Conservation (phyloP, 35 echinoderm and acorn worm genomes). For the Heliocidaris erythrogramma region DNA sequence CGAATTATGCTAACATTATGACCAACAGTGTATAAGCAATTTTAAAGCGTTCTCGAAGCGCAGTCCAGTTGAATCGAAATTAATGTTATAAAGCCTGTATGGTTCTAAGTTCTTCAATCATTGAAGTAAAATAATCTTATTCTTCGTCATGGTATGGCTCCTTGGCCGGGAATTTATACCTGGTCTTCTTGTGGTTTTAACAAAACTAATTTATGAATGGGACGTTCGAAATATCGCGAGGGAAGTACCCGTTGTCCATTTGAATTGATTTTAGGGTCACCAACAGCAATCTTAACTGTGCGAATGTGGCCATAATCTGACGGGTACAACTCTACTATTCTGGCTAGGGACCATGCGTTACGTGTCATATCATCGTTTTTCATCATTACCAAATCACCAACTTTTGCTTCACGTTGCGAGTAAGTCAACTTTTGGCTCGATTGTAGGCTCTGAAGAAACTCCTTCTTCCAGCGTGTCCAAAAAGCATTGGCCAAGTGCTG, state of each 20-base stretch:
- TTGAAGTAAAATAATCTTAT: background rate
- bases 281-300: slow-evolving; percentile 48
- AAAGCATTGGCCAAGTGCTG: slow-evolving; percentile 74
- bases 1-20: too few relatives aligned
- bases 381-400: slow-evolving; percentile 54
- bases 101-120: background rate
- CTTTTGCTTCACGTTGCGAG: slow-evolving; percentile 30
- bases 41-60: background rate
- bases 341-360: slow-evolving; percentile 57
- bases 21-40: too few relatives aligned
- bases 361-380: slow-evolving; percentile 52
- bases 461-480: slow-evolving; percentile 71
- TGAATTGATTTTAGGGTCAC: slow-evolving; percentile 27
- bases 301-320: slow-evolving; percentile 44
- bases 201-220: slow-evolving; percentile 67
- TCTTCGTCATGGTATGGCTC: background rate
- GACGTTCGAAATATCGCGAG: slow-evolving; percentile 47
- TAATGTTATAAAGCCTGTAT: too few relatives aligned
- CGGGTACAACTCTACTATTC: slow-evolving; percentile 11
- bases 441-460: slow-evolving; percentile 70
- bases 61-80: background rate
- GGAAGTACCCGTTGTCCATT: slow-evolving; percentile 25
- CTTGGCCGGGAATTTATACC: slow-evolving; percentile 16
- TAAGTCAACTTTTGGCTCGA: slow-evolving; percentile 52
- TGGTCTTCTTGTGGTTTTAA: slow-evolving; percentile 52